Base-by-base conservation (phyloP, 2,797 vertebrate species). In the Sparidentex hasta region DNA sequence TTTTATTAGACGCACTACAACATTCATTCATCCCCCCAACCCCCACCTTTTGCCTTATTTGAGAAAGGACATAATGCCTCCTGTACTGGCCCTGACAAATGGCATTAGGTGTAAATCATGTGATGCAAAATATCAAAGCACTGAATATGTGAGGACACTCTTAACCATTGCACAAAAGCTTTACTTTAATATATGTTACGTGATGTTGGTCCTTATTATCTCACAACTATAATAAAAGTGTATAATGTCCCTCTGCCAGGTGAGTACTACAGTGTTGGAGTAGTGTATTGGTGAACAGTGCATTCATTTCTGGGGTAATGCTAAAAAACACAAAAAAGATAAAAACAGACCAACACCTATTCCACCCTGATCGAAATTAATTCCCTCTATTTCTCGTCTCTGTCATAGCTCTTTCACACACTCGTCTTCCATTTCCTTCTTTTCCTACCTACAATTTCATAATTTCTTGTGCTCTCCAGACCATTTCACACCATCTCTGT, bases 401-500 rank as follows among this genome's bases (percentile, higher is more conserved):
- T 50, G 43, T 14, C 73, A 44, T 57, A 27, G 18, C 64, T 76
- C 59, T 65, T 84, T 72, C 65, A 9, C 50, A 23, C 67, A n/a
- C 61, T 71, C n/a, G 65, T 66, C 65, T 71, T 82, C 65, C 69
- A 78, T 76, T 87, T 80, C 63, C 68, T 56, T 21, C 25, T 54
- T 71, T 79, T 81, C 72, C 65, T 50, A 59, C 70, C 74, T 44
- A 58, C 64, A 77, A 61, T 89, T 83, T 73, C 54, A 76, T 74
- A 5, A 71, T 79, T 83, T 70, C 71, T 65, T 58, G 51, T 77
- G 48, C 69, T 87, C 78, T 65, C 71, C 80, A 80, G 68, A 71
- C 84, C 87, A 84, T 89, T 89, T 89, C 82, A 76, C 86, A 71
- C 82, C 74, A 80, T 82, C 82, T 75, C 59, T 65, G 83, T 81